Evolutionary conservation across 1,140 invertebrate genomes (phyloP), one percentile per base, ranked within the genome.

Genomic region (Nebria ingens): DNA sequence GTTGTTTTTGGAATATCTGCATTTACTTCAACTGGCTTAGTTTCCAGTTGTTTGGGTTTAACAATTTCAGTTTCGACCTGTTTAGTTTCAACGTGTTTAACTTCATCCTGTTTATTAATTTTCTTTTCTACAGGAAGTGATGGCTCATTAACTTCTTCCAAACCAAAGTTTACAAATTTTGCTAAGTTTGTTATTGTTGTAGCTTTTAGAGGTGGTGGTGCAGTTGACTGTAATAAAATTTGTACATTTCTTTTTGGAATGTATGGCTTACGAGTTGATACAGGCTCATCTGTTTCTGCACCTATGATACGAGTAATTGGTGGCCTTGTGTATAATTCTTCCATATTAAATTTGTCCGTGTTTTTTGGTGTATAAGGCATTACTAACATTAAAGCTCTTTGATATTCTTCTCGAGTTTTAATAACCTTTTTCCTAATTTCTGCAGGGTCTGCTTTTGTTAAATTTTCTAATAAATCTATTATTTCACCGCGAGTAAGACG

Each of bases 311-410:
- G 69, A 0, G 76, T 71, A 17, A 79, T 63, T 0, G 79, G 77
- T 2, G 72, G 67, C 61, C 76, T 79, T 2, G 77, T 77, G 58
- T 73, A 79, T 0, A 79, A 64, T 17, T 79, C 75, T 38, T 75
- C 70, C 2, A 79, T 60, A 52, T 69, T 70, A 9, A 68, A 69
- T 20, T 65, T 49, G 49, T 64, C 65, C 0, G 61, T 57, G 53
- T 73, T 68, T 22, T 67, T 67, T 0, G 71, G 65, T 9, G 73
- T 76, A 50, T 75, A 77, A 0, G 79, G 78, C 53, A 80, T 64
- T 0, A 80, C 79, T 0, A 79, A 69, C 74, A 79, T 78, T 0
- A 81, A 53, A 2, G 76, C 71, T 58, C 74, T 69, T 52, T 72
- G 64, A 34, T 75, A 73, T 23, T 74, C 61, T 4, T 67, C 61